Conservation (phyloP, 2,113 vertebrate genomes). For the Coptodon rendalli region DNA sequence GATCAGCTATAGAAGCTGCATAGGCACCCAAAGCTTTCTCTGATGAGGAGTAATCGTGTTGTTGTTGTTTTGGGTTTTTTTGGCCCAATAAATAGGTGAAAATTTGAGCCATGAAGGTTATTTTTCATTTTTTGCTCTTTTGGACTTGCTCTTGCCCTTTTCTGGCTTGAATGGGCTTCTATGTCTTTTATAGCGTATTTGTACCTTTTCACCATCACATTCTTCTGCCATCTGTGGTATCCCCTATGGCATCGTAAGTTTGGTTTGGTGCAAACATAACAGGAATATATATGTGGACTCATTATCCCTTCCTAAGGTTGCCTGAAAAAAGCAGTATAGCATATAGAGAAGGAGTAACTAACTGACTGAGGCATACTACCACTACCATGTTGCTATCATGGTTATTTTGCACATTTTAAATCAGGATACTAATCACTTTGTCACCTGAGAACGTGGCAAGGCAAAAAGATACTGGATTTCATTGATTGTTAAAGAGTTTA, state of each 20-base stretch:
- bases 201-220: not conserved
- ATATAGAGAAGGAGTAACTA: not conserved
- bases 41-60: not conserved
- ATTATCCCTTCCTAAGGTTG: not conserved
- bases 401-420: not conserved
- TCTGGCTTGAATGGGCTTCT: not conserved
- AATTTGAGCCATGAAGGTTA: not conserved
- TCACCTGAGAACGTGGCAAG: not conserved
- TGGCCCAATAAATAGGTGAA: not conserved
- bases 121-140: not conserved
- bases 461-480: not conserved
- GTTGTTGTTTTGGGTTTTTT: rapidly evolving
- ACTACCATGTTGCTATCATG: not conserved
- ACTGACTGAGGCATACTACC: not conserved
- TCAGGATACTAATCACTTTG: not conserved
- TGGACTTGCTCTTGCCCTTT: not conserved
- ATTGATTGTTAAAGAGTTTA: not conserved
- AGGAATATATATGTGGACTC: not conserved
- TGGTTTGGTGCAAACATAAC: not conserved
- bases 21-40: not conserved
- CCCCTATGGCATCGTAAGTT: not conserved
- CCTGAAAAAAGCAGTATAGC: not conserved
- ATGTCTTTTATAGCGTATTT: not conserved
- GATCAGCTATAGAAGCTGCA: not conserved
- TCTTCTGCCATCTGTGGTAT: not conserved